A percentile compares a stretch with the other conserved stretches of the same genome.
Evolutionary conservation across 2,797 vertebrate species (phyloP).

Genomic region (Lagorchestes hirsutus): DNA sequence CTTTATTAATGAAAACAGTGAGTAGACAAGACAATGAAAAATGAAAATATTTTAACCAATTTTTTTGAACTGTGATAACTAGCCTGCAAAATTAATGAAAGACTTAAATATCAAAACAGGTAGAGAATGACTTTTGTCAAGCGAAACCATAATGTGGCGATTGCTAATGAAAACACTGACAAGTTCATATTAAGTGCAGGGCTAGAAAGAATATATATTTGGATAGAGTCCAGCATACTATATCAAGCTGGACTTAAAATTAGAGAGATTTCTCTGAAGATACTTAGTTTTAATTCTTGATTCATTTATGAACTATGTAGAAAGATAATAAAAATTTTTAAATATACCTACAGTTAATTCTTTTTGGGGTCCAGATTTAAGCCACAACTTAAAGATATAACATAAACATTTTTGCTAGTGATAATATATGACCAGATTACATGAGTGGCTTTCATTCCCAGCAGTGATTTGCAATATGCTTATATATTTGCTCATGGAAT

Average conservation of each 20-base stretch:
- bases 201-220: slow-evolving; percentile 6
- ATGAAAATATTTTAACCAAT: slow-evolving; percentile 35
- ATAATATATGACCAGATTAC: slow-evolving; percentile 71
- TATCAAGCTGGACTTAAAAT: not conserved
- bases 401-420: slow-evolving; percentile 66
- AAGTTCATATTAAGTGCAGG: not conserved
- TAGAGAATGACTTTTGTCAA: slow-evolving; percentile 28
- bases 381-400: slow-evolving; percentile 72
- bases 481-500: slow-evolving; percentile 71
- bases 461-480: slow-evolving; percentile 65
- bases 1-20: slow-evolving; percentile 66
- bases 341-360: slow-evolving; percentile 34
- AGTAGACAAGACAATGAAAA: slow-evolving; percentile 25
- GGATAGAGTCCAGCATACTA: not conserved
- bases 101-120: slow-evolving; percentile 49
- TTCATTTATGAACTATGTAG: slow-evolving; percentile 45
- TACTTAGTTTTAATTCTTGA: slow-evolving; percentile 41
- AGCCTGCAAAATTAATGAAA: slow-evolving; percentile 52
- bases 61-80: slow-evolving; percentile 24
- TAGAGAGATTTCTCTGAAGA: slow-evolving; percentile 5
- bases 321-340: slow-evolving; percentile 50
- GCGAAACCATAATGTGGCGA: not conserved
- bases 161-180: not conserved
- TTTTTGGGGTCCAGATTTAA: slow-evolving; percentile 66
- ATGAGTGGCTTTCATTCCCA: slow-evolving; percentile 73